Percentiles rank a stretch among this genome's conserved stretches.
Evolutionary conservation across 2,797 vertebrate genomes (phyloP).

Genomic region (Chaetophractus vellerosus): DNA sequence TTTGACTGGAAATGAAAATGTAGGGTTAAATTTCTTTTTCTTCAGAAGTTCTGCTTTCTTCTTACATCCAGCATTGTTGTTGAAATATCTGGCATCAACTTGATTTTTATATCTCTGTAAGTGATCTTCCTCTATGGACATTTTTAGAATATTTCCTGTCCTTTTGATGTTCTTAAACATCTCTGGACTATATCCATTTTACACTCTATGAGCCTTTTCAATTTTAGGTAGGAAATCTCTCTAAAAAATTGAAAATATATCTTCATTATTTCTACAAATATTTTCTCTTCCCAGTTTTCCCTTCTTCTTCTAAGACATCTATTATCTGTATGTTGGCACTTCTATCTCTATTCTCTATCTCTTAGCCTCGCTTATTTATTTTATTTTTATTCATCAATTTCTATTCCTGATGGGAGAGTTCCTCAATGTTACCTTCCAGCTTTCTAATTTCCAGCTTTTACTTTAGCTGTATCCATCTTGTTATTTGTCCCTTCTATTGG

Average conservation of each 20-base stretch:
- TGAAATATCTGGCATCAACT: background rate
- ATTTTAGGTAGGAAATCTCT: background rate
- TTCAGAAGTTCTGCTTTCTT: background rate
- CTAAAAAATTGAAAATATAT: background rate
- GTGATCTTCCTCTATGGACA: background rate
- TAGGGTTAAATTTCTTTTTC: background rate
- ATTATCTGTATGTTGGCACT: background rate
- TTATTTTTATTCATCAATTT: background rate
- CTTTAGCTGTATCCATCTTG: background rate
- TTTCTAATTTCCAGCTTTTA: background rate
- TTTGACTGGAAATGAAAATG: background rate
- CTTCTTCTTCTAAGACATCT: background rate
- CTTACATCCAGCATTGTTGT: background rate
- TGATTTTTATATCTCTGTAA: background rate
- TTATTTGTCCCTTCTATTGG: background rate
- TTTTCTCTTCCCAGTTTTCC: background rate
- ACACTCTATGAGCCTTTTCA: background rate
- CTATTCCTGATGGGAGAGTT: background rate
- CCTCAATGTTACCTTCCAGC: background rate
- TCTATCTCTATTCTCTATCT: background rate
- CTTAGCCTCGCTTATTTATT: background rate
- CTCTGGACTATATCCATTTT: background rate
- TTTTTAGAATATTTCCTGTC: background rate
- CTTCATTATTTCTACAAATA: background rate
- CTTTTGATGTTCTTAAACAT: background rate